Base-by-base conservation (phyloP, 1,140 invertebrate genomes). In the Drosophila rhopaloa region DNA sequence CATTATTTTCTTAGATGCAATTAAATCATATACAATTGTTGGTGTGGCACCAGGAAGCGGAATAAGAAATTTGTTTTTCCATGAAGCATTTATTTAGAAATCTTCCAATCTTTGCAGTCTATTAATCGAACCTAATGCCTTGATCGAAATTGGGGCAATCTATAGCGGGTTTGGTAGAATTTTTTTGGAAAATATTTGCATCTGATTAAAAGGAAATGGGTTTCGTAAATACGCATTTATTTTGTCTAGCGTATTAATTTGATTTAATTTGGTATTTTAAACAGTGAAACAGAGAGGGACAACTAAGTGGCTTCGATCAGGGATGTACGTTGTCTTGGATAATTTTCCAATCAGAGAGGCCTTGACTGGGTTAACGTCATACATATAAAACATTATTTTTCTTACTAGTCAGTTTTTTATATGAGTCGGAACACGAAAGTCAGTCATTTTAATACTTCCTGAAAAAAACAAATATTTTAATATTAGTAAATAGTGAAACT, bases 131-230 rank as follows among this genome's bases (percentile, higher is more conserved):
- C 13, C 60, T 43, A 48, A 14, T 59, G 29, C 13, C 14, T 13
- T 13, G 14, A 27, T 14, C 6, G 10, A 38, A 62, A 43, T 16
- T 62, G 32, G 57, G 32, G 32, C 44, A 59, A 19, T 8, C 29
- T 10, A 0, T 0, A 32, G 24, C 14, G 27, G n/a, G 8, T 13
- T 40, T 16, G 16, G 16, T 16, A 16, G 16, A 16, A 16, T 13
- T 68, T 14, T 68, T 47, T 70, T 35, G 40, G 59, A 54, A 37
- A 41, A 16, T 44, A 48, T 71, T 71, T 56, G 29, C 43, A 71
- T 57, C 14, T 41, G n/a, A 48, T 71, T 70, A 16, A 48, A 11
- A 35, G 13, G 16, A 58, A 58, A 14, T 43, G 53, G 53, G 66
- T 71, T 29, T 70, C 43, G 27, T 56, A 37, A 19, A 48, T 57